Base-by-base conservation (phyloP, 2,797 vertebrate species). In the Glossophaga mutica region DNA sequence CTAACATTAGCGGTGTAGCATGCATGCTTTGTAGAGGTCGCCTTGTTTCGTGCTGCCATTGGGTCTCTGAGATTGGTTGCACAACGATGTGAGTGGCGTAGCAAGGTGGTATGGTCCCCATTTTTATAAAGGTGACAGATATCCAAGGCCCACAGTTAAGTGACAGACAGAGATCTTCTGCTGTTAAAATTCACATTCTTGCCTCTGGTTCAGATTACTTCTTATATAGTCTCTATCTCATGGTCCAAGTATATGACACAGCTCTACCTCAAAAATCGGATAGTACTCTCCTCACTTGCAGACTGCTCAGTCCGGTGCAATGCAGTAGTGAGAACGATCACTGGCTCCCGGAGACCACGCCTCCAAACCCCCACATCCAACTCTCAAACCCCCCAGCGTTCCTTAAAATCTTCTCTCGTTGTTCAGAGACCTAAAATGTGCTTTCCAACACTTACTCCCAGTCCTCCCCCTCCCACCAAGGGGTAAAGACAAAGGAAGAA, bases 401-500 rank as follows among this genome's bases (percentile, higher is more conserved):
- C 44, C 24, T 6, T 87, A 26, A 32, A 50, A 32, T 50, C 62
- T 74, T 73, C 50, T 26, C 48, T 57, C 50, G n/a, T 32, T 46
- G 46, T 65, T 82, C 44, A 62, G 82, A 94, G 55, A 93, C 42
- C 37, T 87, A 34, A 76, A 88, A 48, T 73, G 50, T 68, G 81
- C n/a, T 62, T 82, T 70, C 44, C 15, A 65, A 5, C 10, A 46
- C 50, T 32, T n/a, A 50, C 12, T 24, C 15, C 3, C 29, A n/a
- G 29, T 32, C 26, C 12, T 24, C 46, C 32, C 9, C 15, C 37
- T 5, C 18, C 39, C 6, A 32, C 29, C 26, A 15, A 9, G 52
- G 62, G 82, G 71, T 44, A 22, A 65, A 92, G 73, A 68, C 74
- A 90, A 42, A 93, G 78, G 86, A 82, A 67, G 89, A 91, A 94